A percentile compares a stretch with the other conserved stretches of the same genome.
These are phyloP conservation scores for Aphelinus certus DNA, from an alignment of 1,140 invertebrate genomes.

Conservation along the genomic window DNA sequence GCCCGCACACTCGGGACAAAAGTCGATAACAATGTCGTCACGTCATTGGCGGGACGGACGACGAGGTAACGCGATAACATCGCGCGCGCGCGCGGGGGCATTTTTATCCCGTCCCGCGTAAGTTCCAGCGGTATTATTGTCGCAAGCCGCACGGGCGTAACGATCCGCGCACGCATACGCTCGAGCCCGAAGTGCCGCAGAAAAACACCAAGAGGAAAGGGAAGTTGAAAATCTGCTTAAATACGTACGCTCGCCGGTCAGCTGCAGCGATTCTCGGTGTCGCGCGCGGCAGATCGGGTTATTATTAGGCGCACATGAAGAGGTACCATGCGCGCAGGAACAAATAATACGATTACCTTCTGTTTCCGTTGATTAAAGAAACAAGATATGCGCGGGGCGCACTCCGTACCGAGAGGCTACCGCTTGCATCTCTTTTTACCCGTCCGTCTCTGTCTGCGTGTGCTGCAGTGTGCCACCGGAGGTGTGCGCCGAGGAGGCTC, in stretches of 20 bases:
- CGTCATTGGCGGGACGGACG: too few relatives aligned
- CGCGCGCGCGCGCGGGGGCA: too few relatives aligned
- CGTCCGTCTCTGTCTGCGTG: constrained; percentile 27
- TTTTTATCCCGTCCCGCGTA: too few relatives aligned
- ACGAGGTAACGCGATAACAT: too few relatives aligned
- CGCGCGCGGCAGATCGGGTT: constrained; percentile 43
- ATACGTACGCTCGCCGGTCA: constrained; percentile 46
- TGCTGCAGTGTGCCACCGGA: not conserved
- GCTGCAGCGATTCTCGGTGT: too few relatives aligned
- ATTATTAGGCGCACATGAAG: constrained; percentile 41
- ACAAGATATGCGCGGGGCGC: constrained; percentile 60
- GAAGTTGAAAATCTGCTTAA: constrained; percentile 65
- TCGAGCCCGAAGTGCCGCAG: not conserved
- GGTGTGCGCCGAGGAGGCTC: constrained; percentile 45
- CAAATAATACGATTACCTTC: constrained; percentile 68
- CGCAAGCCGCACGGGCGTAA: constrained; percentile 36
- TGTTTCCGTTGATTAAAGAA: constrained; percentile 68
- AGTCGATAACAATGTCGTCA: too few relatives aligned
- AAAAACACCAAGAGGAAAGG: constrained; percentile 37
- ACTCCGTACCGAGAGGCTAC: too few relatives aligned
- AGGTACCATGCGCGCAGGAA: constrained; percentile 59
- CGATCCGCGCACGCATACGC: constrained; percentile 23
- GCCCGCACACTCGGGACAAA: too few relatives aligned
- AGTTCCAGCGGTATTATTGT: constrained; percentile 4
- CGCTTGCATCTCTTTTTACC: too few relatives aligned